Evolutionary conservation across 1,140 invertebrate species (phyloP), one percentile per base, ranked within the genome.

Genomic region (Zaprionus lachaisei): DNA sequence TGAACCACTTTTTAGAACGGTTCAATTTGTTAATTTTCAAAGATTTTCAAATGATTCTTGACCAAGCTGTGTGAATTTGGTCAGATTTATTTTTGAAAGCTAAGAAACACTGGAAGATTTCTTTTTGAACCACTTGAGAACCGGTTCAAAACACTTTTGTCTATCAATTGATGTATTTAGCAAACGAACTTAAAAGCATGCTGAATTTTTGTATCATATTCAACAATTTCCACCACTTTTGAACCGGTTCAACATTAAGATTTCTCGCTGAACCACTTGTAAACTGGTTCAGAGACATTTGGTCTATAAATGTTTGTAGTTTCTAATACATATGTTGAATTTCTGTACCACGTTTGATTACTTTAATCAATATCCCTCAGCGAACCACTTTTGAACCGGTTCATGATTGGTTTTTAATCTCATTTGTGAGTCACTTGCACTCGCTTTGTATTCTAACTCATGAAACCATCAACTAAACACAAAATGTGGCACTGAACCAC

Each of bases 381-480:
- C 11, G 6, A 51, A 51, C 20, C 47, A 51, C 47, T 51, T 24
- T 20, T 24, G 20, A 51, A 51, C 47, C 47, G 47, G 47, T 51
- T 51, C 47, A 47, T 17, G 11, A 17, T 17, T 47, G 6, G 41
- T 47, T 47, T 47, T 47, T 9, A 47, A 47, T 17, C n/a, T 11
- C n/a, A 47, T 47, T 17, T 17, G n/a, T 47, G 2, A 17, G 7
- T 7, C 41, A 41, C 15, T 41, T 41, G 15, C 38, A 41, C 38
- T 7, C 15, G 38, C 5, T n/a, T 41, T 41, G 15, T 11, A 11
- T 34, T 34, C 31, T 11, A n/a, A n/a, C 15, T 12, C 38, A 41
- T 47, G 7, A 47, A 47, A 47, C n/a, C 41, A 47, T 47, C 41
- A 47, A 20, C n/a, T 47, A 20, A 47, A 47, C n/a, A 47, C 41